A percentile compares a stretch with the other conserved stretches of the same genome.
These are phyloP conservation scores for Lophura swinhoii DNA, from an alignment of 2,797 vertebrate species.

Conservation along the genomic window DNA sequence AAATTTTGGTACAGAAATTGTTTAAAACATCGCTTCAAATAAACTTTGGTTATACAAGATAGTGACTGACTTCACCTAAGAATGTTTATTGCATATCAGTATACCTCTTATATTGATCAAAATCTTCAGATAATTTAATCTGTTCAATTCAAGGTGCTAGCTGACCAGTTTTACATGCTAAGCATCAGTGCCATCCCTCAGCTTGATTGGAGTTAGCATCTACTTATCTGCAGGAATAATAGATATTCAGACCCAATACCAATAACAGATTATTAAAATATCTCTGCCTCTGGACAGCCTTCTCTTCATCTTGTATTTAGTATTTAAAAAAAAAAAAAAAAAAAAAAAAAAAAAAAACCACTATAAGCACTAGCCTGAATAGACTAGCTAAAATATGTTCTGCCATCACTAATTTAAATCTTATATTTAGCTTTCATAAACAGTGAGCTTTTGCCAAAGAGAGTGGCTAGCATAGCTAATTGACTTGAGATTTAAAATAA, in stretches of 20 bases:
- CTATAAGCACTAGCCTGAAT: neutral
- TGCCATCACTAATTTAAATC: conserved; percentile 17
- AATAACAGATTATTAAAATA: neutral
- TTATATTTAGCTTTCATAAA: conserved; percentile 27
- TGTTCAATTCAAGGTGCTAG: neutral
- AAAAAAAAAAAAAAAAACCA: neutral
- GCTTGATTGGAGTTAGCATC: neutral
- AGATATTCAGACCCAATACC: neutral
- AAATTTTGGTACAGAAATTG: neutral
- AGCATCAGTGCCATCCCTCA: fast-evolving
- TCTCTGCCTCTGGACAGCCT: neutral
- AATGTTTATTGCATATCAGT: neutral
- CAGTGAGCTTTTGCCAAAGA: neutral
- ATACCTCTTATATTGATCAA: neutral
- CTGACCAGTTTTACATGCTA: neutral
- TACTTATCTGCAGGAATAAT: neutral
- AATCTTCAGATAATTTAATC: neutral
- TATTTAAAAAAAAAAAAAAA: neutral
- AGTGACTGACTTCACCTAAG: neutral
- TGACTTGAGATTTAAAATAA: conserved; percentile 36
- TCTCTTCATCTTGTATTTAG: neutral
- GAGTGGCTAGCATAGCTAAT: conserved; percentile 47
- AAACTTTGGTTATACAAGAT: neutral
- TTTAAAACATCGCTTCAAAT: neutral
- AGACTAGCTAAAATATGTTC: neutral